Evolutionary conservation across 2,888 invertebrate species (phyloP), one percentile per base, ranked within the genome.

Genomic region (Amblyjoppa proteus): DNA sequence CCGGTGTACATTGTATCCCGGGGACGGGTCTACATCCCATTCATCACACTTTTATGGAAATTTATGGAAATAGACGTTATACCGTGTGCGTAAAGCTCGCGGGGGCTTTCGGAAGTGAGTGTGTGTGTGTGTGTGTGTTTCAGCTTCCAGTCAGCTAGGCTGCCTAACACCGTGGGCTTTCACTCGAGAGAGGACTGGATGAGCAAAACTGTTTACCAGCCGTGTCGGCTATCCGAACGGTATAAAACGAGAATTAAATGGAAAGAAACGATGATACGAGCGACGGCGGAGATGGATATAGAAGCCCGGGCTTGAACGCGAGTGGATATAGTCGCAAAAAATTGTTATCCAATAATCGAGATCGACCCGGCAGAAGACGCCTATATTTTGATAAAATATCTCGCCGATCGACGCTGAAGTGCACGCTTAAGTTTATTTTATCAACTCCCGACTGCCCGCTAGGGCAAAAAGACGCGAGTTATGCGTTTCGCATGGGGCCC

Each of bases 21-120:
- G 68, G 74, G 78, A 83, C 75, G 71, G 69, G 81, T 85, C 69
- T 78, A 84, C 82, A 77, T 70, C 66, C 85, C 86, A 88, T 87
- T 87, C 87, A 87, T 88, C 87, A 88, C 85, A 87, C 85, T 88
- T 85, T 87, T 87, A 88, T 88, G 87, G 87, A 88, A 88, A 88
- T 88, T 87, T 87, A 88, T 87, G 88, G 87, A 88, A 88, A 87
- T 88, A 74, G 69, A 58, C 68, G 74, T 81, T 61, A 61, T 34
- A 53, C 38, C 66, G 70, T 80, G 81, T 75, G 78, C 34, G 56
- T 74, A 75, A 56, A 75, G 69, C 71, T 82, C 61, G 74, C 61
- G 80, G 75, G 80, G 81, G 73, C 68, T 78, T 68, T 78, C 64
- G 83, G 78, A 81, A 9, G 41, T 41, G 9, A 9, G 41, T 11